Evolutionary conservation across 2,888 invertebrate genomes (phyloP), one percentile per base, ranked within the genome.

Genomic region (Chromoteleia sp.): DNA sequence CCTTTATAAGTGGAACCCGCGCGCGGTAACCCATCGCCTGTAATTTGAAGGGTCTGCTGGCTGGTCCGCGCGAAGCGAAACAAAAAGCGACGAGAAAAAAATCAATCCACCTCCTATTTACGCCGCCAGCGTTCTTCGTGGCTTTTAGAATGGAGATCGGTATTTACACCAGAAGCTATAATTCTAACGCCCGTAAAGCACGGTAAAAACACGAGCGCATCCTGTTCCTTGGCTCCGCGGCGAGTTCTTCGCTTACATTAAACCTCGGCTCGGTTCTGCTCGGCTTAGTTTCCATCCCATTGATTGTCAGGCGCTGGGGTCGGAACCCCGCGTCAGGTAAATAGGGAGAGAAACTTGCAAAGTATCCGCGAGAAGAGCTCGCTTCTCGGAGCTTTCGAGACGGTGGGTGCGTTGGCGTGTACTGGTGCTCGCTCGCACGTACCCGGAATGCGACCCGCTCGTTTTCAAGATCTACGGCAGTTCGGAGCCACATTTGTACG

Each of bases 281-380:
- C 84, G 84, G 86, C 86, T 87, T 85, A 84, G 86, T 88, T 89
- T 89, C 89, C 90, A 84, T 89, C 84, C 89, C 90, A 90, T 90
- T 90, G 90, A 88, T 89, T 86, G 67, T 80, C 83, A 81, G 81
- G 81, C 74, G 83, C 83, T 82, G 84, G 86, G 65, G 80, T 79
- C 84, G 81, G 84, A 84, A 84, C 85, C 83, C 82, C 82, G 81
- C 85, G 84, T 85, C 89, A 89, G 89, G 90, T 89, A 90, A 90
- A 89, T 87, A 90, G 87, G 87, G 84, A 86, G 87, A 81, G 86
- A 85, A 88, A 89, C 88, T 90, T 86, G 90, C 88, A 87, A 89
- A 90, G 88, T 88, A 87, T 87, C 86, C 87, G 83, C 84, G 84
- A 85, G 67, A 75, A 87, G 86, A 86, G 85, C 86, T 84, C 43